Conservation (phyloP, 2,797 vertebrate species). For the Zalophus californianus region DNA sequence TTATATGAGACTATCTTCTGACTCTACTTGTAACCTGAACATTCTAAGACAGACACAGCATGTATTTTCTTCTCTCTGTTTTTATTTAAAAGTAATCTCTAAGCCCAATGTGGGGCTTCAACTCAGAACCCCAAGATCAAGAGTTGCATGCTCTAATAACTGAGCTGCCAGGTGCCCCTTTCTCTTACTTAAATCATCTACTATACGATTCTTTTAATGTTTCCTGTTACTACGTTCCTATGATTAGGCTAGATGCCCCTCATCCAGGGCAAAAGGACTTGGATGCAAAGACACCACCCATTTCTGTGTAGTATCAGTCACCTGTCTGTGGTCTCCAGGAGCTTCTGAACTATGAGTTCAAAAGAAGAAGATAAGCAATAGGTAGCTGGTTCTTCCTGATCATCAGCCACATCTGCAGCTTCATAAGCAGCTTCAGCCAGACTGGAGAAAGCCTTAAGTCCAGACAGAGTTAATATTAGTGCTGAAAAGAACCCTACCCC, state of each 20-base stretch:
- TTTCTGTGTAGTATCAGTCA: slow-evolving; percentile 66
- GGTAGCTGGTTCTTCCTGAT: slow-evolving; percentile 97
- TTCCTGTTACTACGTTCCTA: not conserved
- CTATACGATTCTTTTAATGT: not conserved
- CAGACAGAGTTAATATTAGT: slow-evolving; percentile 8
- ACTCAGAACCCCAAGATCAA: not conserved
- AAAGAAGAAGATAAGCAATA: slow-evolving; percentile 98
- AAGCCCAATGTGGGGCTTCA: not conserved
- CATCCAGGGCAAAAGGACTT: not conserved
- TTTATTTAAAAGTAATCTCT: not conserved
- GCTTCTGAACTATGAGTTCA: slow-evolving; percentile 98
- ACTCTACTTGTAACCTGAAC: not conserved
- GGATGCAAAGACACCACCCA: not conserved
- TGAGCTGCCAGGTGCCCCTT: not conserved
- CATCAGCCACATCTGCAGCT: slow-evolving; percentile 96
- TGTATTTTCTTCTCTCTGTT: not conserved
- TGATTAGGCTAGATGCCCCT: not conserved
- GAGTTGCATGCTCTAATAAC: not conserved
- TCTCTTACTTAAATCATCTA: not conserved
- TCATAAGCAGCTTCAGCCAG: slow-evolving; percentile 99
- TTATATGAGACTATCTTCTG: not conserved
- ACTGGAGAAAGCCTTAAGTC: slow-evolving; percentile 95
- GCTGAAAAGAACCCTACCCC: not conserved
- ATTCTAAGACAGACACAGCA: not conserved
- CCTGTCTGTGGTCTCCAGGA: slow-evolving; percentile 98